Conservation (phyloP, 2,888 invertebrate species). For the Molorchus minor region DNA sequence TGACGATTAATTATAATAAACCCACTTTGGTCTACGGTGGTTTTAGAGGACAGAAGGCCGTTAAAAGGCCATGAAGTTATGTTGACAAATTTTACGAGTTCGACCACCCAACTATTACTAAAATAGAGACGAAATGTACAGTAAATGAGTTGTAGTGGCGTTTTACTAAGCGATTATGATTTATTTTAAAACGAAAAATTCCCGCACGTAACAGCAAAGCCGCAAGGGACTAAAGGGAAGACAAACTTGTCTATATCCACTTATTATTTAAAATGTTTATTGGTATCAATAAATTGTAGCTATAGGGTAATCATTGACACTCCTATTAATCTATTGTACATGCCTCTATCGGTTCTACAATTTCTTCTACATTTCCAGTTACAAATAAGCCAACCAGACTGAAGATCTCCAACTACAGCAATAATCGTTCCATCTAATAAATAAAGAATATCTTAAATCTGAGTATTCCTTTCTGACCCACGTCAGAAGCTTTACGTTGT, state of each 20-base stretch:
- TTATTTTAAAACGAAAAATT: slow-evolving; percentile 2
- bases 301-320: background rate
- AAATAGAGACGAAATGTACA: slow-evolving; percentile 24
- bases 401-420: too few relatives aligned
- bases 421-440: too few relatives aligned
- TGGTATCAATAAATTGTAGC: background rate
- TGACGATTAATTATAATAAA: slow-evolving; percentile 29
- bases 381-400: too few relatives aligned
- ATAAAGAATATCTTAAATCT: too few relatives aligned
- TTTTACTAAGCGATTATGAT: slow-evolving; percentile 20
- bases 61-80: slow-evolving; percentile 34
- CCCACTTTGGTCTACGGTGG: slow-evolving; percentile 23
- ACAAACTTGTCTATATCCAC: background rate
- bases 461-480: too few relatives aligned
- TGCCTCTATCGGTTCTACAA: background rate
- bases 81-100: slow-evolving; percentile 36
- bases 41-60: slow-evolving; percentile 20
- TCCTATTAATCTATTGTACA: background rate
- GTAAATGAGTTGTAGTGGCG: background rate
- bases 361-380: background rate
- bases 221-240: background rate
- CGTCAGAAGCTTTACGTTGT: too few relatives aligned
- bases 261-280: background rate
- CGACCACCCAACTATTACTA: slow-evolving; percentile 35
- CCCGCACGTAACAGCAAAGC: background rate